These are phyloP conservation scores for Hydrolagus affinis DNA, from an alignment of 2,113 vertebrate species.

Conservation along the genomic window DNA sequence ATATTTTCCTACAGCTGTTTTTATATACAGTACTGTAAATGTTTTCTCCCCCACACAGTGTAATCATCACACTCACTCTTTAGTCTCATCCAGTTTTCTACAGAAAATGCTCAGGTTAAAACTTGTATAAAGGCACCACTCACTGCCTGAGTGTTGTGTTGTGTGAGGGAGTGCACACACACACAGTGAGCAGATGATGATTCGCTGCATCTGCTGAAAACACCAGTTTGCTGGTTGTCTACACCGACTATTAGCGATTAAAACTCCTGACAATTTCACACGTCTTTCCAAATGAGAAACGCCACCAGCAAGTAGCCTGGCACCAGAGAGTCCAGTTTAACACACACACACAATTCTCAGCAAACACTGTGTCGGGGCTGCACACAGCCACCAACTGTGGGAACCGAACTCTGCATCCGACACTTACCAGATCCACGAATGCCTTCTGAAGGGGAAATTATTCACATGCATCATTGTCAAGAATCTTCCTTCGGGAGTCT, in stretches of 20 bases:
- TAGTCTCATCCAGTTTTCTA: background rate
- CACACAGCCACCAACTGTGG: no score
- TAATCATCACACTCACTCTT: background rate
- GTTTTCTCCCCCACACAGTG: background rate
- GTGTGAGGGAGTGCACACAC: background rate
- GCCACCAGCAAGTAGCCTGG: background rate
- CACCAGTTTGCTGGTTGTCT: no score
- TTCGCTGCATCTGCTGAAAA: background rate
- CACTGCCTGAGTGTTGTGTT: background rate
- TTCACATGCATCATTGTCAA: slow-evolving; percentile 88
- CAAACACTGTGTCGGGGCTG: no score
- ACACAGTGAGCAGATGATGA: background rate
- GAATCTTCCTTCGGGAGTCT: slow-evolving; percentile 61
- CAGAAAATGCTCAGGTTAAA: background rate
- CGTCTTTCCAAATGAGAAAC: background rate
- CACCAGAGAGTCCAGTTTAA: no score
- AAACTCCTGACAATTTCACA: background rate
- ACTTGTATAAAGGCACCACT: background rate
- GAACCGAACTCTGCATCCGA: background rate
- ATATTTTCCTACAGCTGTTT: background rate
- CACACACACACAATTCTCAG: no score
- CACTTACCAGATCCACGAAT: slow-evolving; percentile 99
- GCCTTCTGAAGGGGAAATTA: slow-evolving; percentile 86
- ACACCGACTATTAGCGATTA: background rate
- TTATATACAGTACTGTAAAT: no score